Conservation (phyloP, 2,113 vertebrate species). For the Potamarius usumacintae region DNA sequence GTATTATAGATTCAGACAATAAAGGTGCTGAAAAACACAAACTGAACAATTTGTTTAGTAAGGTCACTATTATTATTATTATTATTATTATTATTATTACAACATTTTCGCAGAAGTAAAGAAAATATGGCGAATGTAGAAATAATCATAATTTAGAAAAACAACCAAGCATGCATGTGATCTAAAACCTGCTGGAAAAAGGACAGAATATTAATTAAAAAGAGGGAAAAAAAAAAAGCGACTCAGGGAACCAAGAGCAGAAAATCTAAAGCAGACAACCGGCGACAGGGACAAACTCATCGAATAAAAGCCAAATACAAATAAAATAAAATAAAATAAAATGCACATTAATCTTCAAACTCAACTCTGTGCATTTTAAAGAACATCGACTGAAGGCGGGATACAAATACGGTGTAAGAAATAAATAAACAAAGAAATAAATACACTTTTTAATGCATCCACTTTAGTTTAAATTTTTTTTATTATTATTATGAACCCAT, state of each 20-base stretch:
- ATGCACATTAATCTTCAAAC: not conserved
- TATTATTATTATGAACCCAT: conserved; percentile 55
- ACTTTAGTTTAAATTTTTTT: conserved; percentile 65
- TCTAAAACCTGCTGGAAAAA: too few relatives aligned
- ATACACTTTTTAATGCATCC: conserved; percentile 58
- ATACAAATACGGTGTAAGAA: conserved; percentile 26
- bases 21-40: too few relatives aligned
- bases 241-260: not conserved
- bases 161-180: not conserved
- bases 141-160: not conserved
- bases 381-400: not conserved
- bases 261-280: not conserved
- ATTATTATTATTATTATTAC: too few relatives aligned
- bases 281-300: not conserved
- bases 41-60: not conserved
- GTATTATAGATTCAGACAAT: not conserved
- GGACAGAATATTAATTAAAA: not conserved
- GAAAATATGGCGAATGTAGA: not conserved
- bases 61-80: not conserved
- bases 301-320: not conserved
- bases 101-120: not conserved
- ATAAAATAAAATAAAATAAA: not conserved
- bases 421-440: conserved; percentile 32
- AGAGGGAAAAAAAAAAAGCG: not conserved
- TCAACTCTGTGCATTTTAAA: not conserved